Evolutionary conservation across 2,888 invertebrate genomes (phyloP).

Genomic region (Phania funesta): DNA sequence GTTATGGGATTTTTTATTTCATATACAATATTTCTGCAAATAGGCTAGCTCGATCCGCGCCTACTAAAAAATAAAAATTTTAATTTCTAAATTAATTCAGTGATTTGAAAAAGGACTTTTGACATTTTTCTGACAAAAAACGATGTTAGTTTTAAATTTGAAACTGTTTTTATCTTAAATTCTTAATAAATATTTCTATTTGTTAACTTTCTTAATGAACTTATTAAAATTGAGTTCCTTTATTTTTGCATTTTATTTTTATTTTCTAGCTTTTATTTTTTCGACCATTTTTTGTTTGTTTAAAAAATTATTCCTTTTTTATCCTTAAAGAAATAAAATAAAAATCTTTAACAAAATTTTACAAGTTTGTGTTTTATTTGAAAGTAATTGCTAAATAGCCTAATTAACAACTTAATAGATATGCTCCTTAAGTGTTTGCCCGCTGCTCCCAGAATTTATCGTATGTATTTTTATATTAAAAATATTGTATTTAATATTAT

Average conservation of each 20-base stretch:
- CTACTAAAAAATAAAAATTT: too few species aligned
- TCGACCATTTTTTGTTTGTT: not conserved
- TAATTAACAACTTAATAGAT: constrained; percentile 18
- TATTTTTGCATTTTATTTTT: not conserved
- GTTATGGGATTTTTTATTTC: too few species aligned
- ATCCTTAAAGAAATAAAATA: not conserved
- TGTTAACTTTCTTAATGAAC: too few species aligned
- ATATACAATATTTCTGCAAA: too few species aligned
- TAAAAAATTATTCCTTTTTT: not conserved
- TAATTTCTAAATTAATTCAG: too few species aligned
- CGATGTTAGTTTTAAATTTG: too few species aligned
- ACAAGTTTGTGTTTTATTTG: constrained; percentile 46
- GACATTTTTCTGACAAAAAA: too few species aligned
- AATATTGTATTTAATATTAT: not conserved
- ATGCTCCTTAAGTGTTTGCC: constrained; percentile 19
- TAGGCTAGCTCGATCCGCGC: too few species aligned
- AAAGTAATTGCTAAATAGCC: constrained; percentile 5
- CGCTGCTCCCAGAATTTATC: constrained; percentile 9
- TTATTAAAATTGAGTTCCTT: too few species aligned
- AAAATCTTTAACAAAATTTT: constrained; percentile 17
- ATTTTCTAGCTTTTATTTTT: not conserved
- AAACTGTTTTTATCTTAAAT: too few species aligned
- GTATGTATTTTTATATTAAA: not conserved
- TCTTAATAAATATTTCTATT: too few species aligned
- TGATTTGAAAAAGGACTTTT: too few species aligned